A percentile compares a stretch with the other conserved stretches of the same genome.
These are phyloP conservation scores for Meteorus sp. DNA, from an alignment of 1,140 invertebrate species.

Conservation along the genomic window DNA sequence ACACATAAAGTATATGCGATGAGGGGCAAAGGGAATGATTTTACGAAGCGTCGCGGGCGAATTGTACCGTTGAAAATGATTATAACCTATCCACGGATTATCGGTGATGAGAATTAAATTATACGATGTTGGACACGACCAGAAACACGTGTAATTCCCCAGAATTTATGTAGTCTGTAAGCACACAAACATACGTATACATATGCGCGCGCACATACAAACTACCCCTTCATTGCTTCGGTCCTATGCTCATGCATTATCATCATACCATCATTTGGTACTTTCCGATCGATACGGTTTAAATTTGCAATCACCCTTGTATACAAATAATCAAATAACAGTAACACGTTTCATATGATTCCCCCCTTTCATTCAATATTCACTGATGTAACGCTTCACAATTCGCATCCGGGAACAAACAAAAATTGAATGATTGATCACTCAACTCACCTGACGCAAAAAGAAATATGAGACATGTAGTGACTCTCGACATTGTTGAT, in stretches of 20 bases:
- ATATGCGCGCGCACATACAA: slow-evolving; percentile 8
- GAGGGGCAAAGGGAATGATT: slow-evolving; percentile 13
- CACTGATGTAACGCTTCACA: background rate
- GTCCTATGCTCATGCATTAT: slow-evolving; percentile 24
- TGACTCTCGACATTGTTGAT: background rate
- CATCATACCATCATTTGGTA: slow-evolving; percentile 12
- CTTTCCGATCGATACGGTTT: slow-evolving; percentile 25
- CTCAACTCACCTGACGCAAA: background rate
- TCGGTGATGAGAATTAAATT: slow-evolving; percentile 30
- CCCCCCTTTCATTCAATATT: background rate
- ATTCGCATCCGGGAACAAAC: background rate
- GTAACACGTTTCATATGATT: background rate
- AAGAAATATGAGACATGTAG: background rate
- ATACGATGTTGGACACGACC: slow-evolving; percentile 18
- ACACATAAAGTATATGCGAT: background rate
- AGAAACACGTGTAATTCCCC: slow-evolving; percentile 23
- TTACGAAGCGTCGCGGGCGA: slow-evolving; percentile 11
- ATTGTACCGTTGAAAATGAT: slow-evolving; percentile 27
- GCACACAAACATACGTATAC: too few species aligned
- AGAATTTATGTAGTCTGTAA: background rate
- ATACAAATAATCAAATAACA: slow-evolving; percentile 23
- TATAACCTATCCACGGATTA: slow-evolving; percentile 30
- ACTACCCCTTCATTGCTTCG: slow-evolving; percentile 1
- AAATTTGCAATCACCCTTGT: slow-evolving; percentile 25
- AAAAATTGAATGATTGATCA: background rate